phyloP scores from a whole-genome alignment of 1,140 invertebrate genomes.

The Calliphora vicina region DNA sequence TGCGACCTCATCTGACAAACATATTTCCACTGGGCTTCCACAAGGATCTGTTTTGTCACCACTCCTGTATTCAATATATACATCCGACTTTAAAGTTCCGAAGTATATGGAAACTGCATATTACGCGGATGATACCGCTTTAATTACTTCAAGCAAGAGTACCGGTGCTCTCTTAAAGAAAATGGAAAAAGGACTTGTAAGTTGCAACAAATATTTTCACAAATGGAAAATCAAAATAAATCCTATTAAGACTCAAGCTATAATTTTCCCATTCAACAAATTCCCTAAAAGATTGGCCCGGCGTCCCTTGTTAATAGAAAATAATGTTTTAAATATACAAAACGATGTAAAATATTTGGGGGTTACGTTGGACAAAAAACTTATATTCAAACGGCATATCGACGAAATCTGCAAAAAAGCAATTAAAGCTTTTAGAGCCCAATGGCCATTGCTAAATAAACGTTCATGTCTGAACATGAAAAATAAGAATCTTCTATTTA shows the following conservation, averaged over 20 bases:
- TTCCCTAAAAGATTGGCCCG: background rate
- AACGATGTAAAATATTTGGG: conserved; percentile 20
- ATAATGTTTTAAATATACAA: background rate
- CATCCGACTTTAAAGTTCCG: conserved; percentile 1
- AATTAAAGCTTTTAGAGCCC: background rate
- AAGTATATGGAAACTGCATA: background rate
- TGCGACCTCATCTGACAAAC: background rate
- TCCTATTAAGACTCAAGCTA: background rate
- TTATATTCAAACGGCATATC: background rate
- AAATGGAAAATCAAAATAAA: conserved; percentile 32
- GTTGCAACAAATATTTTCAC: background rate
- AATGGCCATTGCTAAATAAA: background rate
- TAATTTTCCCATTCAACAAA: background rate
- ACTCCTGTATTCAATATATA: conserved; percentile 10
- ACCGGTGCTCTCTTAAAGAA: conserved; percentile 1
- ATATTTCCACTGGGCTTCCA: background rate
- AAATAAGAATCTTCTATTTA: conserved; percentile 14
- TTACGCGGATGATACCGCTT: conserved; percentile 3
- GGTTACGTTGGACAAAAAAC: conserved; percentile 24
- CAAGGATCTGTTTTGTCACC: conserved; percentile 24
- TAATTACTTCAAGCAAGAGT: background rate
- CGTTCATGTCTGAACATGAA: conserved; percentile 13
- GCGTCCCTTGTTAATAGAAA: background rate
- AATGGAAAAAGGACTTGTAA: background rate
- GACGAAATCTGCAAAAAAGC: background rate